Evolutionary conservation across 1,140 invertebrate genomes (phyloP), one percentile per base, ranked within the genome.

Genomic region (Bombus affinis): DNA sequence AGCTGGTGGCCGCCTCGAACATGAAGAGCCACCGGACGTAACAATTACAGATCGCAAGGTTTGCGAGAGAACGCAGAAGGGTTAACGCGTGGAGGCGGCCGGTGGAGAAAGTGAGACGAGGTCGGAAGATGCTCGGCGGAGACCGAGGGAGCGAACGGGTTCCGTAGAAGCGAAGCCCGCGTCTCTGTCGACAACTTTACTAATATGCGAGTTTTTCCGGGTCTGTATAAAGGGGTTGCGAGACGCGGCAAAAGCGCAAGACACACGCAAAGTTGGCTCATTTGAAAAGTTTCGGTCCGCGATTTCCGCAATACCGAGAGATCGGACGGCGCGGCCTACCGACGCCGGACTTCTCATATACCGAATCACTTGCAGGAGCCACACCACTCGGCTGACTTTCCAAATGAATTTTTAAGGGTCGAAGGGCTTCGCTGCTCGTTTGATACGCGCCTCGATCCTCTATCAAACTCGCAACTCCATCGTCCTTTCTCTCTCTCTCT

Each of bases 231-330:
- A 86, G 66, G 77, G 82, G 91, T 81, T 71, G 90, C 87, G 83
- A 88, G 86, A 87, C 84, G 82, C 73, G 78, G 71, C 73, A 75
- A 86, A 88, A 90, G 86, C 80, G 90, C 93, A 93, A 94, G 93
- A 93, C 93, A 93, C 92, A 93, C 93, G 92, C 91, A 93, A 93
- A 94, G 93, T 94, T 93, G 83, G 75, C 81, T 93, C 92, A 93
- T 93, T 93, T 93, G 86, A 86, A 92, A 93, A 93, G 92, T 93
- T 93, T 88, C 82, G 74, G 80, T 87, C 80, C 85, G 76, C 87
- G 89, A 88, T 90, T 92, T 91, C 75, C 86, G 91, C 81, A 91
- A 91, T 92, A 91, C 66, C 74, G 32, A 35, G 74, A 42, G 66
- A 73, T 22, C 44, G 28, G 53, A 10, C n/a, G 12, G 6, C 37